These are phyloP conservation scores for Drepana arcuata DNA, from an alignment of 1,140 invertebrate genomes.

Conservation along the genomic window DNA sequence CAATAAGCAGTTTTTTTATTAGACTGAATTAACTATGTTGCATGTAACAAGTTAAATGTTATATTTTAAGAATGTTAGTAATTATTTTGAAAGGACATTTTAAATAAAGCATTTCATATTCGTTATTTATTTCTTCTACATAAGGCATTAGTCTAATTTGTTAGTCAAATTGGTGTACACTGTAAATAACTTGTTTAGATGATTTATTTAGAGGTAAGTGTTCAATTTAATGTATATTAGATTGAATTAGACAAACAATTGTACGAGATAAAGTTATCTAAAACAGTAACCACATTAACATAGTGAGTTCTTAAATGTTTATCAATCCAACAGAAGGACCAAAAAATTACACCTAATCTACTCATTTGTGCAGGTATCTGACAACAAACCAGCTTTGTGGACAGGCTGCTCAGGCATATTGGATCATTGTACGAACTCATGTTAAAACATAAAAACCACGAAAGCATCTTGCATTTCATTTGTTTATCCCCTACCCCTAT, in stretches of 20 bases:
- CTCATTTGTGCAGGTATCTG: slow-evolving; percentile 31
- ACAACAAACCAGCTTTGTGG: slow-evolving; percentile 33
- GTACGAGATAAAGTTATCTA: slow-evolving; percentile 27
- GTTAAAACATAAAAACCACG: slow-evolving; percentile 61
- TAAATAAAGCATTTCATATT: slow-evolving; percentile 67
- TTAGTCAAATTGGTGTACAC: slow-evolving; percentile 59
- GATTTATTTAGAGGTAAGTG: slow-evolving; percentile 65
- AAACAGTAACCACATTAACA: slow-evolving; percentile 36
- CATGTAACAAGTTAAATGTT: slow-evolving; percentile 51
- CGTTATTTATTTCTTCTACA: slow-evolving; percentile 67
- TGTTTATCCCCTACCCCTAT: too few species aligned
- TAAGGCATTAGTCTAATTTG: slow-evolving; percentile 64
- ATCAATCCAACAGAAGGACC: slow-evolving; percentile 58
- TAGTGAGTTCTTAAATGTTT: slow-evolving; percentile 38
- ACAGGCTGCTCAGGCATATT: slow-evolving; percentile 60
- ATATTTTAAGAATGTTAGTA: slow-evolving; percentile 53
- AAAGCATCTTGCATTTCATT: slow-evolving; percentile 46
- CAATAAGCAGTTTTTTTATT: slow-evolving; percentile 50
- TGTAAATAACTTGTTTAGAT: slow-evolving; percentile 68
- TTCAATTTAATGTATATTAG: slow-evolving; percentile 62
- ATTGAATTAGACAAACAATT: slow-evolving; percentile 53
- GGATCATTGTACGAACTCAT: slow-evolving; percentile 67
- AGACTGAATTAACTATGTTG: slow-evolving; percentile 62
- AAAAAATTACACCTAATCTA: slow-evolving; percentile 38
- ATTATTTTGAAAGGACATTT: slow-evolving; percentile 59